Conservation (phyloP, 1,140 invertebrate genomes). For the Caenorhabditis tropicalis region DNA sequence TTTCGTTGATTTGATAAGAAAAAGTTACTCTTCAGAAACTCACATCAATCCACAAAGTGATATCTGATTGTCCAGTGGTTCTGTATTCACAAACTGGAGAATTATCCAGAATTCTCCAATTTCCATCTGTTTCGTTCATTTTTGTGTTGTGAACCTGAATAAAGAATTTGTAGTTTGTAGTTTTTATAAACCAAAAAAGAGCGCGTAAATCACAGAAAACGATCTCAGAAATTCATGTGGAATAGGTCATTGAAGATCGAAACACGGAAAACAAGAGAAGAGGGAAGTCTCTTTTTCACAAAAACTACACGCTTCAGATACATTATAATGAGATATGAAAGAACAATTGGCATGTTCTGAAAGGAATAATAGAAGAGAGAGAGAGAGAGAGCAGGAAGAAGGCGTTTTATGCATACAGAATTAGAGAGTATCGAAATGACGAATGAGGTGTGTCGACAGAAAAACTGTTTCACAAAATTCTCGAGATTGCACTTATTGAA, state of each 20-base stretch:
- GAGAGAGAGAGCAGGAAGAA: neutral
- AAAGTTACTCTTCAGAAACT: too few species aligned
- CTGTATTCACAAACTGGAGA: neutral
- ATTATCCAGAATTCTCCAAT: neutral
- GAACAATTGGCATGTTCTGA: conserved; percentile 17
- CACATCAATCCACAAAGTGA: conserved; percentile 10
- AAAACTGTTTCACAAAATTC: neutral
- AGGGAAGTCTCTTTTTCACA: neutral
- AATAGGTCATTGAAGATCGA: conserved; percentile 26
- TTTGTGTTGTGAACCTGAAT: conserved; percentile 12
- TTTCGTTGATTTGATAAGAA: too few species aligned
- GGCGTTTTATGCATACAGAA: neutral
- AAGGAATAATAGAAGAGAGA: neutral
- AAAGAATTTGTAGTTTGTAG: neutral
- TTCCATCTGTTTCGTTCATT: conserved; percentile 4
- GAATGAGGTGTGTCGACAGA: neutral
- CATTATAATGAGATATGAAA: conserved; percentile 21
- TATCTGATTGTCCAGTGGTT: neutral
- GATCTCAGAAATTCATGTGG: conserved; percentile 17
- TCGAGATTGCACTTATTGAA: neutral
- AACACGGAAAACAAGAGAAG: neutral
- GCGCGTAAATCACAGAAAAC: neutral
- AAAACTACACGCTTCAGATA: neutral
- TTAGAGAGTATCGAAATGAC: conserved; percentile 1
- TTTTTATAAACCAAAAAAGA: neutral